Conservation (phyloP, 2,888 invertebrate species). For the Eurytoma adleriae region DNA sequence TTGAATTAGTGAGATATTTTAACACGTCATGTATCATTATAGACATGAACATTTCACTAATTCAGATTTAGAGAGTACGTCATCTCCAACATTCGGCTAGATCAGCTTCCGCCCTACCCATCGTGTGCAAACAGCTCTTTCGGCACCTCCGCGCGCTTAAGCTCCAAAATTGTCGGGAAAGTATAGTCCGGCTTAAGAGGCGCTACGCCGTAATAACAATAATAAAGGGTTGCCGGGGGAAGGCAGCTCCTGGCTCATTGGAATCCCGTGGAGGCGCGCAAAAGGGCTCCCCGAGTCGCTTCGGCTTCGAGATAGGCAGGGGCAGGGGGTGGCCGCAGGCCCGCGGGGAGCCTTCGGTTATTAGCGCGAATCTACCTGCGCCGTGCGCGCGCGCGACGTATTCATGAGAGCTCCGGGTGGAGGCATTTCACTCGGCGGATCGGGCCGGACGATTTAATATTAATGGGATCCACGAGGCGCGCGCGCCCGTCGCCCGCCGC, state of each 20-base stretch:
- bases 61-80: too few relatives aligned
- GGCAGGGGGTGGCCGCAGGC: neutral
- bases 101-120: too few relatives aligned
- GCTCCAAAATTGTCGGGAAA: neutral
- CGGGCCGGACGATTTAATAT: conserved; percentile 48
- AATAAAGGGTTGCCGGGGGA: neutral
- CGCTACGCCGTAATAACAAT: neutral
- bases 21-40: too few relatives aligned
- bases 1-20: too few relatives aligned
- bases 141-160: neutral
- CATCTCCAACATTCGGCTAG: too few relatives aligned
- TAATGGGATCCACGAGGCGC: conserved; percentile 42
- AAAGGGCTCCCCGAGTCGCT: neutral
- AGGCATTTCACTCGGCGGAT: neutral
- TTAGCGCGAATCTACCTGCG: conserved; percentile 33
- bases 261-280: neutral
- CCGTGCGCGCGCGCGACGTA: conserved; percentile 11
- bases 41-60: neutral
- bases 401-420: conserved; percentile 19
- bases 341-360: conserved; percentile 34
- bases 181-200: neutral
- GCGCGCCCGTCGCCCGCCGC: neutral
- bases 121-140: too few relatives aligned
- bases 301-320: neutral
- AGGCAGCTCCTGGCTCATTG: neutral